Evolutionary conservation across 2,797 vertebrate genomes (phyloP).

Genomic region (Ambastaia sidthimunki): DNA sequence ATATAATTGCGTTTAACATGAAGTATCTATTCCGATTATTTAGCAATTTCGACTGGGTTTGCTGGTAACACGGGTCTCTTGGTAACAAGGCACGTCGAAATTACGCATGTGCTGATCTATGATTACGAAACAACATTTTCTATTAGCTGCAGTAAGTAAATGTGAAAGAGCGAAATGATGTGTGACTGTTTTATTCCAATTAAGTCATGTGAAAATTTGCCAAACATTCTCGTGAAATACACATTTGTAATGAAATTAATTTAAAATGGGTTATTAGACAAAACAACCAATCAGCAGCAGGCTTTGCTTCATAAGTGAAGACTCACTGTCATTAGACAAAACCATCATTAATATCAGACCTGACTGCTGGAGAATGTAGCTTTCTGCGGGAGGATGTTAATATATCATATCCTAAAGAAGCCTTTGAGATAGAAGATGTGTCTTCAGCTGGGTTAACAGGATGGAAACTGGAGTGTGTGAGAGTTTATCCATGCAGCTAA

Average conservation of each 20-base stretch:
- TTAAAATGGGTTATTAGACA: conserved; percentile 5
- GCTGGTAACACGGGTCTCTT: conserved; percentile 62
- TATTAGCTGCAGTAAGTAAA: conserved; percentile 64
- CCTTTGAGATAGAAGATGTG: conserved; percentile 24
- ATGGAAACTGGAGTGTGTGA: conserved; percentile 33
- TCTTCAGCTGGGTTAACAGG: conserved; percentile 44
- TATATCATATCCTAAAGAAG: conserved; percentile 23
- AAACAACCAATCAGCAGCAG: conserved; percentile 3
- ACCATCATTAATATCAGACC: conserved; percentile 52
- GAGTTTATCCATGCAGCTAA: conserved; percentile 45
- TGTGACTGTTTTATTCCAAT: conserved; percentile 64
- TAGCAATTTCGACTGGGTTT: conserved; percentile 70
- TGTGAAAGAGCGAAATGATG: conserved; percentile 63
- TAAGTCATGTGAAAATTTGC: conserved; percentile 60
- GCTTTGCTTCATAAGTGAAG: not conserved
- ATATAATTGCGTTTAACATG: conserved; percentile 74
- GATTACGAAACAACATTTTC: conserved; percentile 47
- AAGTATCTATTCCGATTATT: conserved; percentile 73
- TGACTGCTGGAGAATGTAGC: conserved; percentile 27
- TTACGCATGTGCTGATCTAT: conserved; percentile 5
- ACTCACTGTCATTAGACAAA: conserved; percentile 27
- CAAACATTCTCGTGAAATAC: conserved; percentile 56
- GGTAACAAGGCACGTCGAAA: conserved; percentile 31
- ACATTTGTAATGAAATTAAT: conserved; percentile 56
- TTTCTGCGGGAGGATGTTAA: conserved; percentile 31